Base-by-base conservation (phyloP, 53 echinoderm and acorn worm species). In the Paracentrotus lividus region DNA sequence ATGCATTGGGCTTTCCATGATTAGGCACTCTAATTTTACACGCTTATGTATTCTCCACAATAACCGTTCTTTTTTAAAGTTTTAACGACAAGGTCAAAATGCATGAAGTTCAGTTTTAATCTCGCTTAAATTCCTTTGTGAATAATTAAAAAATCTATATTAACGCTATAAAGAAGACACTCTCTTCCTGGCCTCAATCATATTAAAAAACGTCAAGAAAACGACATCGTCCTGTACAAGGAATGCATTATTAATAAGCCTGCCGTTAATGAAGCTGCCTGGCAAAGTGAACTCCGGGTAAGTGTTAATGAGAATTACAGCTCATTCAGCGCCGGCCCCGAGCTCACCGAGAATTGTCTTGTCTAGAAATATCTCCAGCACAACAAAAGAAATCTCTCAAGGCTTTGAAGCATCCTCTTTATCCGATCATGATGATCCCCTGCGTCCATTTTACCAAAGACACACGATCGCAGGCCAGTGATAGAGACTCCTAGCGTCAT, bases 401-500 rank as follows among this genome's bases (percentile, higher is more conserved):
- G 81, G 81, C 26, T 45, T 77, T 2, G n/a, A 44, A 4, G 24
- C 44, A 81, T 81, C 81, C 49, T 0, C 9, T 47, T 27, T 72
- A 24, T 26, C n/a, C 10, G 81, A n/a, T 47, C 49, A 38, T 26
- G n/a, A 49, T n/a, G 81, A 81, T 81, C 81, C 26, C 47, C 6
- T 51, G 51, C 51, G 6, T 51, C 7, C 12, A 81, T 81, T 81
- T 81, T 81, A 81, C 81, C 9, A 0, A 0, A 81, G 14, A n/a
- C 44, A 81, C 14, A 81, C 81, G 45, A 81, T 81, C 81, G n/a
- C 18, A 45, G 47, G 44, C 81, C 45, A 40, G 72, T 64, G 64
- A 8, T 64, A 27, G 64, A 64, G 64, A 40, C n/a, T n/a, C n/a
- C n/a, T n/a, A n/a, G n/a, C n/a, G n/a, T n/a, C n/a, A n/a, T n/a